Conservation (phyloP, 1,140 invertebrate genomes). For the Scaptomyza graminum region DNA sequence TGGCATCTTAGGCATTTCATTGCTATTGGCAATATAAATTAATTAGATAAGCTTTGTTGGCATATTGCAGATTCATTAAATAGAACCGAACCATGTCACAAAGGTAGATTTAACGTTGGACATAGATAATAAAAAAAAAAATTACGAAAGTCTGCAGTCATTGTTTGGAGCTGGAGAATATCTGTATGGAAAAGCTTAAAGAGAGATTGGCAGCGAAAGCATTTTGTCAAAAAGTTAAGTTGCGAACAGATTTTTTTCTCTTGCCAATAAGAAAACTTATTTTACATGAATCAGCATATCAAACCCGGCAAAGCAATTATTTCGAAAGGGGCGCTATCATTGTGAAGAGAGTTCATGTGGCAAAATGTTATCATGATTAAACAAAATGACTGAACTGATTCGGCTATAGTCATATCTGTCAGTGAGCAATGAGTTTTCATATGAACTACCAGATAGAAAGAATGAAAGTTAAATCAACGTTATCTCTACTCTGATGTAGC, state of each 20-base stretch:
- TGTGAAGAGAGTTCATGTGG: background rate
- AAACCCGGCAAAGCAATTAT: slow-evolving; percentile 47
- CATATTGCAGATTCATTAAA: slow-evolving; percentile 50
- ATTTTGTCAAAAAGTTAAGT: slow-evolving; percentile 50
- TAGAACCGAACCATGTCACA: slow-evolving; percentile 20
- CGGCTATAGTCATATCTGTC: slow-evolving; percentile 11
- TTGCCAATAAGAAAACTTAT: slow-evolving; percentile 47
- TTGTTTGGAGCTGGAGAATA: slow-evolving; percentile 12
- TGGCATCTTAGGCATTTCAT: slow-evolving; percentile 24
- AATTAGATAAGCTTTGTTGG: slow-evolving; percentile 49
- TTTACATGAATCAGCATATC: slow-evolving; percentile 53
- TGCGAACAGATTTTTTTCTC: background rate
- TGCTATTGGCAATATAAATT: slow-evolving; percentile 43
- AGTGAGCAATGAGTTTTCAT: slow-evolving; percentile 20
- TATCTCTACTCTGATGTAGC: background rate
- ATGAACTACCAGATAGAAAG: background rate
- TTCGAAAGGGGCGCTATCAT: slow-evolving; percentile 40
- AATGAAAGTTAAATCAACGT: background rate
- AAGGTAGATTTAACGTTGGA: slow-evolving; percentile 34
- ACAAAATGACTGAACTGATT: slow-evolving; percentile 16
- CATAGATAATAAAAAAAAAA: slow-evolving; percentile 31
- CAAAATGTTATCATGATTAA: slow-evolving; percentile 23
- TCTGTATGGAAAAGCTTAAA: slow-evolving; percentile 7
- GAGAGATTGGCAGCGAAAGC: slow-evolving; percentile 15
- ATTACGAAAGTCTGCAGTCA: slow-evolving; percentile 24